Base-by-base conservation (phyloP, 1,140 invertebrate species). In the Anoplophora glabripennis region DNA sequence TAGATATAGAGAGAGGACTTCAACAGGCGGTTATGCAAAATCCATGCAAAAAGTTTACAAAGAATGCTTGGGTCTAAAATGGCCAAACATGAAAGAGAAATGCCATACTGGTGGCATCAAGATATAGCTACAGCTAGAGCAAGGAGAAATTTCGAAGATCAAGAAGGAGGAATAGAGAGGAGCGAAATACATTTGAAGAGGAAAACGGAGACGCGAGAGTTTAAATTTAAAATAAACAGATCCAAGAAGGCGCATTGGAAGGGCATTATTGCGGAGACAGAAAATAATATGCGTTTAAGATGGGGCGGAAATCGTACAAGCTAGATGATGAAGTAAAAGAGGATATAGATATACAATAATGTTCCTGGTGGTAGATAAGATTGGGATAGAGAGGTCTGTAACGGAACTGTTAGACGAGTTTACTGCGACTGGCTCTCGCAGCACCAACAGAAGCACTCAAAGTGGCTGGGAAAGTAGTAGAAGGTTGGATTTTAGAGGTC, bases 221-320 rank as follows among this genome's bases (percentile, higher is more conserved):
- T 12, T 7, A 51, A 41, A 51, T 51, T 0, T 52, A 28, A 3
- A n/a, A 46, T 59, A 12, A 40, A 36, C 11, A 44, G 18, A 15
- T 17, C 15, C 8, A 59, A 46, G 36, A 36, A 15, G 28, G 10
- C 41, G 14, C 12, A 28, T 1, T 59, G 57, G 57, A 36, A 28
- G 21, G 10, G 12, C 10, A 17, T 59, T 4, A 36, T 21, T 8
- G n/a, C 10, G 7, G 28, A 59, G 7, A 8, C 53, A 5, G 57
- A 46, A 9, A 7, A 46, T 14, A 49, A 52, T 36, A 37, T 59
- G n/a, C 53, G 10, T 11, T 21, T 45, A 34, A 47, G 7, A 21
- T 46, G 15, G 34, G 41, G 41, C 44, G 10, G 21, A 15, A 18
- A 9, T 17, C 14, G 9, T 21, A 45, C 9, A 15, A 11, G 9